Evolutionary conservation across 1,140 invertebrate genomes (phyloP).

Genomic region (Cydia amplana): DNA sequence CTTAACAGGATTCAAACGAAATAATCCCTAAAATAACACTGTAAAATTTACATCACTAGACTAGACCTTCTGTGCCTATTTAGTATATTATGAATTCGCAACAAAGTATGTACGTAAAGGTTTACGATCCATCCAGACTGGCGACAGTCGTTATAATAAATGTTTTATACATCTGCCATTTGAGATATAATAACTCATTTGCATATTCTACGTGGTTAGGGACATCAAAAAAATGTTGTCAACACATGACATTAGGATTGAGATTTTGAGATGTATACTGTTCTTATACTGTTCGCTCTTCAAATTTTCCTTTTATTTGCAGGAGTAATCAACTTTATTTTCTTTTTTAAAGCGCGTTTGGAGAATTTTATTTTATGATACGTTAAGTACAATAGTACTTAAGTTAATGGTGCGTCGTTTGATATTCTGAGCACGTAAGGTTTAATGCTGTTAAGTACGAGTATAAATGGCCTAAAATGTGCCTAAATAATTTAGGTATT

Average conservation of each 20-base stretch:
- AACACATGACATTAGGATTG: constrained; percentile 10
- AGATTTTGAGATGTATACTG: background rate
- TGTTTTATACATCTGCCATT: constrained; percentile 30
- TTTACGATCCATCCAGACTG: constrained; percentile 27
- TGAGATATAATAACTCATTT: constrained; percentile 29
- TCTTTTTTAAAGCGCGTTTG: constrained; percentile 13
- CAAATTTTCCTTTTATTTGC: constrained; percentile 4
- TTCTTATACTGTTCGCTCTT: background rate
- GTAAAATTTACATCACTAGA: background rate
- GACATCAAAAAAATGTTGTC: constrained; percentile 4
- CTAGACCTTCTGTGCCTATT: background rate
- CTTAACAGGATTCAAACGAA: background rate
- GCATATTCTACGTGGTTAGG: constrained; percentile 2
- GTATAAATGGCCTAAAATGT: background rate
- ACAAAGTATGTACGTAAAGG: constrained; percentile 23
- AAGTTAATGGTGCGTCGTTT: background rate
- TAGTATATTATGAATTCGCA: background rate
- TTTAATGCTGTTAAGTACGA: background rate
- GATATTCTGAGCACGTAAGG: background rate
- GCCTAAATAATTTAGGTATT: background rate
- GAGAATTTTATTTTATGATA: constrained; percentile 4
- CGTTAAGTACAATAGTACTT: constrained; percentile 5
- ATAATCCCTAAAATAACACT: background rate
- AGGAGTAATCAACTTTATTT: constrained; percentile 8
- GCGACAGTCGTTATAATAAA: constrained; percentile 24